A percentile compares a stretch with the other conserved stretches of the same genome.
These are phyloP conservation scores for Bellardia bayeri DNA, from an alignment of 2,888 invertebrate genomes.

Conservation along the genomic window DNA sequence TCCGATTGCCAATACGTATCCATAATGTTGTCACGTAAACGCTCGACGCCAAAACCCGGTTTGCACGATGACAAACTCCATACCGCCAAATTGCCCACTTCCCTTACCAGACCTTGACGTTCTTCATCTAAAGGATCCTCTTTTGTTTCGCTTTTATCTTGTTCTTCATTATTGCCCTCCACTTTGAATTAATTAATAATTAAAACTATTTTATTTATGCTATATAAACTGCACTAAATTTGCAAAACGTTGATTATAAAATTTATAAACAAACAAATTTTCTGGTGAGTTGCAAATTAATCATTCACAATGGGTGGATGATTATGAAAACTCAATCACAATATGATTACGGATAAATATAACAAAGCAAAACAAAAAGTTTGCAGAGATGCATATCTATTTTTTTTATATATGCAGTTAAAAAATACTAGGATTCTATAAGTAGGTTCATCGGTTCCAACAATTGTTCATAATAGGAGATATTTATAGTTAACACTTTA, in stretches of 20 bases:
- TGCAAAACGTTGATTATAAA: not conserved
- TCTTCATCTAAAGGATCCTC: constrained; percentile 83
- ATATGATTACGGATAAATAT: not conserved
- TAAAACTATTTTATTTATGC: not conserved
- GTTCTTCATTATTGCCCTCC: constrained; percentile 78
- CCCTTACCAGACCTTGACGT: constrained; percentile 86
- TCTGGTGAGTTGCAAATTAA: not conserved
- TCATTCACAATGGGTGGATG: constrained; percentile 11
- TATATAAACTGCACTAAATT: not conserved
- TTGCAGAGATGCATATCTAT: not conserved
- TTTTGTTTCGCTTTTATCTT: constrained; percentile 75
- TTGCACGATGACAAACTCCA: constrained; percentile 99
- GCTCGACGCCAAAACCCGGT: constrained; percentile 99
- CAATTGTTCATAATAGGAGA: too few species aligned
- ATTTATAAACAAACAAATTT: not conserved
- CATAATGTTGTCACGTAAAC: constrained; percentile 96
- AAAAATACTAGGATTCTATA: too few species aligned
- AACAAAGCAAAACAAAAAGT: not conserved
- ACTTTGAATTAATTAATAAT: constrained; percentile 64
- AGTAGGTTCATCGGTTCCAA: too few species aligned
- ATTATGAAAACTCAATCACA: not conserved
- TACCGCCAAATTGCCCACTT: constrained; percentile 96
- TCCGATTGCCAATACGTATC: constrained; percentile 99
- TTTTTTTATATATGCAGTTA: not conserved
- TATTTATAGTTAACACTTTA: too few species aligned